Conservation (phyloP, 1,140 invertebrate species). For the Ericerus pela region DNA sequence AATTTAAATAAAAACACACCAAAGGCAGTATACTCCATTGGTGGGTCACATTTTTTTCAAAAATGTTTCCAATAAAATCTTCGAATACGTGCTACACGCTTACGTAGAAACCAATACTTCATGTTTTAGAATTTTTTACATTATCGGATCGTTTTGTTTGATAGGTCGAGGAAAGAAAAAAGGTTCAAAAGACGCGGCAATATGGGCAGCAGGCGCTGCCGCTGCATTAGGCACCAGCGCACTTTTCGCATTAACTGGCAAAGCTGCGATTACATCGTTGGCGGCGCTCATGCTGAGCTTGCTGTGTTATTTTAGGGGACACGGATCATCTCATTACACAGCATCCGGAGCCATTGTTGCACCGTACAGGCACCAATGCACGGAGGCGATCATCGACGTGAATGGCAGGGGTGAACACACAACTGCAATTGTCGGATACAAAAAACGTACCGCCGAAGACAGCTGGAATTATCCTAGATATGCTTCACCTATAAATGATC, state of each 20-base stretch:
- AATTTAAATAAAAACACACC: too few relatives aligned
- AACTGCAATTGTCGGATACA: background rate
- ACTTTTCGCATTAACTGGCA: constrained; percentile 56
- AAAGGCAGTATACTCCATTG: too few relatives aligned
- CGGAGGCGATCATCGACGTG: constrained; percentile 1
- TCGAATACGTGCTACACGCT: too few relatives aligned
- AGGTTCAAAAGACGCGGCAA: constrained; percentile 24
- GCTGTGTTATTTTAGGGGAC: constrained; percentile 45
- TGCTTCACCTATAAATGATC: too few relatives aligned
- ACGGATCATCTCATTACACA: constrained; percentile 37
- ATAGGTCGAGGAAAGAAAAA: constrained; percentile 23
- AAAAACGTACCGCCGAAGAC: background rate
- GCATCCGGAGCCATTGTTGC: background rate
- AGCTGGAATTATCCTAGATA: constrained; percentile 2
- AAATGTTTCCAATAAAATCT: too few relatives aligned
- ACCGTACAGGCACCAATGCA: background rate
- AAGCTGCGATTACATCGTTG: constrained; percentile 62
- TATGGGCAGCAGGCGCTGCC: constrained; percentile 44
- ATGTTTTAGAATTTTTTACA: background rate
- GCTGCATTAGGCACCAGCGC: constrained; percentile 55
- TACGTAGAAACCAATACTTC: background rate
- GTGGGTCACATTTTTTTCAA: too few relatives aligned
- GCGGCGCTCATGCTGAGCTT: constrained; percentile 61
- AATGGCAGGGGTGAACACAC: background rate
- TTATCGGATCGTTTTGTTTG: background rate